Percentiles rank a stretch among this genome's conserved stretches.
Conservation (phyloP, 37 sponge, comb jelly and placozoan genomes). For the Oscarella lobularis region DNA sequence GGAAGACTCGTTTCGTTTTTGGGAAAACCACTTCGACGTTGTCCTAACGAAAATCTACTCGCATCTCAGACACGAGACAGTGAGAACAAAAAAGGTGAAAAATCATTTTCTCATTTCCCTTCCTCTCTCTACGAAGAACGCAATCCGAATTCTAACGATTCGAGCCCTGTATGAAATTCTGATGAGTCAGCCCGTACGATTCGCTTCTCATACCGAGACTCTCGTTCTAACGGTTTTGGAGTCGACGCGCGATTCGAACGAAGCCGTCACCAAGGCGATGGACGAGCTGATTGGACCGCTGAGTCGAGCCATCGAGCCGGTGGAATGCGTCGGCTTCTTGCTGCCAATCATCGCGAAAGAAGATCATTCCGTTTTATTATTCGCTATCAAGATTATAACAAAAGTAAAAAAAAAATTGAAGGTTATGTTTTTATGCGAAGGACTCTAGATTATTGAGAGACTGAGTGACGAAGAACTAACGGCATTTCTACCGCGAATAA, state of each 20-base stretch:
- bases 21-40: not conserved
- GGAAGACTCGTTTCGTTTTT: not conserved
- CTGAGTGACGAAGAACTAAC: not conserved
- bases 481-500: not conserved
- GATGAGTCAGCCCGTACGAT: not conserved
- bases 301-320: slow-evolving; percentile 35
- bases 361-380: slow-evolving; percentile 41
- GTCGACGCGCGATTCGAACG: not conserved
- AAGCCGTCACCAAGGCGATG: slow-evolving; percentile 22
- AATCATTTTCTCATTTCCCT: no score
- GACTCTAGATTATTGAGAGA: not conserved
- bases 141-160: not conserved
- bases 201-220: not conserved
- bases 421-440: no score
- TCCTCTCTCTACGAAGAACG: no score
- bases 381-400: slow-evolving; percentile 52
- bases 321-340: slow-evolving; percentile 25
- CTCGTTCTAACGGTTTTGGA: not conserved
- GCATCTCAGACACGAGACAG: not conserved
- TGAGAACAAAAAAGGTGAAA: no score
- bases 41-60: not conserved
- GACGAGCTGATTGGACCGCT: slow-evolving; percentile 55
- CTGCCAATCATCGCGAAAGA: slow-evolving; percentile 35
- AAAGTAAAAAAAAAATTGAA: slow-evolving; percentile 51
- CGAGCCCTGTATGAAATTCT: not conserved